Base-by-base conservation (phyloP, 2,113 vertebrate species). In the Triplophysa tibetana region DNA sequence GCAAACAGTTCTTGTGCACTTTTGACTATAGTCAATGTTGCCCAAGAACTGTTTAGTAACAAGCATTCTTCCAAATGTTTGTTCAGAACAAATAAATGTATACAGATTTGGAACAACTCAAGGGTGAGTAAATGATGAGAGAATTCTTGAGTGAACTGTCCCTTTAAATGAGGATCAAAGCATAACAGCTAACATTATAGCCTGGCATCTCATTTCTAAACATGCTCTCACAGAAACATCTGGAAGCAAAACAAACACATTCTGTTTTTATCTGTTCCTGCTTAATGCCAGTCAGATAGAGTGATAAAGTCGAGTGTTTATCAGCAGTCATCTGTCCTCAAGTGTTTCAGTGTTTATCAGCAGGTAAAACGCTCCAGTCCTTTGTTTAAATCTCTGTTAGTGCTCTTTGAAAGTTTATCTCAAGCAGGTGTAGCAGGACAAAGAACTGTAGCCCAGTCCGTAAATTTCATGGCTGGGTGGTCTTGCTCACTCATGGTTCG, bases 401-500 rank as follows among this genome's bases (percentile, higher is more conserved):
- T 9, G 17, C 33, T 66, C 38, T 64, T 80, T 72, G 50, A 74
- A 56, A 56, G 60, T 72, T 58, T 54, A 73, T 74, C 21, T 29
- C 69, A 75, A 26, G 33, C 41, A 75, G 54, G 58, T 50, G 70
- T 24, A 74, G 54, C 8, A 12, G 58, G 67, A 64, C 23, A 63
- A 79, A 68, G 33, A 62, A 56, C 60, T 58, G 61, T 72, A 66
- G 61, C 45, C 10, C 61, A 48, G 60, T 74, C 45, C 14, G 61
- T 80, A 54, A 52, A 79, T 62, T 63, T 70, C 60, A 80, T 56
- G 58, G 43, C 50, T 64, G 68, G 78, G 78, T 80, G 78, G 68
- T 80, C 68, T 80, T 80, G 68, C 68, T 80, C 65, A 64, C 68
- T 79, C 68, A 54, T 72, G 68, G 56, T 73, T 73, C 5, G 19